Evolutionary conservation across 2,113 vertebrate species (phyloP).

Genomic region (Aegotheles bennettii): DNA sequence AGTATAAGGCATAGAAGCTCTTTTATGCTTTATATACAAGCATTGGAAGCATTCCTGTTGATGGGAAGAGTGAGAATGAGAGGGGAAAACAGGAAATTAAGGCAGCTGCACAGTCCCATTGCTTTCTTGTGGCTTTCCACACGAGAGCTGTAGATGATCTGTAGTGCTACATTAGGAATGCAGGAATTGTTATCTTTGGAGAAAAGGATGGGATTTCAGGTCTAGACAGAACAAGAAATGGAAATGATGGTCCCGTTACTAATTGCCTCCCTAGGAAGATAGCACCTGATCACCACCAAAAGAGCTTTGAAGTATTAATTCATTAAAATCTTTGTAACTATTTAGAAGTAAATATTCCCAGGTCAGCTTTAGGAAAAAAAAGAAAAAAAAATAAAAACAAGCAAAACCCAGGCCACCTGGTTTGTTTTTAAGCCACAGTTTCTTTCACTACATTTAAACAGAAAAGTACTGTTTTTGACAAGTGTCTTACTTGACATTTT

Average conservation of each 20-base stretch:
- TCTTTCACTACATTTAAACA: neutral
- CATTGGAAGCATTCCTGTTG: neutral
- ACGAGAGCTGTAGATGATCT: neutral
- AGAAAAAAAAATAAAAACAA: neutral
- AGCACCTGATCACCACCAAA: neutral
- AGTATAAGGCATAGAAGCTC: neutral
- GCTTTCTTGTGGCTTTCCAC: neutral
- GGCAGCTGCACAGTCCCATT: neutral
- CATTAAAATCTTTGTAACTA: neutral
- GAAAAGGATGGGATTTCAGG: neutral
- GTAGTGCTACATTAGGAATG: neutral
- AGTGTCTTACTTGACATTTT: conserved; percentile 44
- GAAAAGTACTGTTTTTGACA: conserved; percentile 2
- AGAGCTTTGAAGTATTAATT: neutral
- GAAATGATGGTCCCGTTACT: neutral
- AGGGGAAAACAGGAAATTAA: neutral
- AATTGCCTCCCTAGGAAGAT: neutral
- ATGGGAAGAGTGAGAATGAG: neutral
- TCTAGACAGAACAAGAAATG: neutral
- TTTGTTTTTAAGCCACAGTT: neutral
- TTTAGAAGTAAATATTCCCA: neutral
- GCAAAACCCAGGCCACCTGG: neutral
- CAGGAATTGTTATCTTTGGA: neutral
- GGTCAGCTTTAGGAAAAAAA: neutral
- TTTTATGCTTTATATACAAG: neutral